These are phyloP conservation scores for Drosophila murphyi DNA, from an alignment of 1,140 invertebrate genomes.

Conservation along the genomic window DNA sequence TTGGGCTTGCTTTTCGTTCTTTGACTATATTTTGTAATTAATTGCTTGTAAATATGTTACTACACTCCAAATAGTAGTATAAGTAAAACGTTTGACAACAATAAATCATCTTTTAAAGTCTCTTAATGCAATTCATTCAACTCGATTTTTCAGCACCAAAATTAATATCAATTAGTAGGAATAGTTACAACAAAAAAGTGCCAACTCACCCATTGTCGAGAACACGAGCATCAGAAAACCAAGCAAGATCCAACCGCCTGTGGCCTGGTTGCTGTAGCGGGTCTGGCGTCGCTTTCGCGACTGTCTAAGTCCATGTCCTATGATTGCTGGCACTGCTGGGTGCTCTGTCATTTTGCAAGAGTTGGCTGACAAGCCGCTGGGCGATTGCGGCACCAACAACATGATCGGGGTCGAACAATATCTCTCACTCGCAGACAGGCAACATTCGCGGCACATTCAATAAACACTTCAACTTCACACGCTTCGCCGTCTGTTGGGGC, in stretches of 20 bases:
- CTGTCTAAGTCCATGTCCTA: conserved; percentile 24
- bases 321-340: conserved; percentile 20
- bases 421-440: conserved; percentile 38
- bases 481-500: conserved; percentile 34
- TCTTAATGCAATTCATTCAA: not conserved
- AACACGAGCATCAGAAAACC: conserved; percentile 35
- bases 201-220: conserved; percentile 55
- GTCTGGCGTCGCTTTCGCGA: conserved; percentile 29
- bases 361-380: conserved; percentile 52
- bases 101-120: too few relatives aligned
- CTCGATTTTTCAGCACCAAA: not conserved
- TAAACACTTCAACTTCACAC: conserved; percentile 78
- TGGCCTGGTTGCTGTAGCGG: conserved; percentile 11
- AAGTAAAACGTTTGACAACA: not conserved
- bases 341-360: conserved; percentile 48
- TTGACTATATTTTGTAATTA: too few relatives aligned
- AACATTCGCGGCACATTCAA: conserved; percentile 72
- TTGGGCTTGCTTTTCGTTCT: too few relatives aligned
- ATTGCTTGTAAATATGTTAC: too few relatives aligned
- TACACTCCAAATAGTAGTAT: too few relatives aligned
- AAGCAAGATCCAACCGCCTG: conserved; percentile 33
- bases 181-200: conserved; percentile 3
- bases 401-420: conserved; percentile 46
- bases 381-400: conserved; percentile 49
- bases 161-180: not conserved